Conservation (phyloP, 2,113 vertebrate species). For the Podarcis raffonei region DNA sequence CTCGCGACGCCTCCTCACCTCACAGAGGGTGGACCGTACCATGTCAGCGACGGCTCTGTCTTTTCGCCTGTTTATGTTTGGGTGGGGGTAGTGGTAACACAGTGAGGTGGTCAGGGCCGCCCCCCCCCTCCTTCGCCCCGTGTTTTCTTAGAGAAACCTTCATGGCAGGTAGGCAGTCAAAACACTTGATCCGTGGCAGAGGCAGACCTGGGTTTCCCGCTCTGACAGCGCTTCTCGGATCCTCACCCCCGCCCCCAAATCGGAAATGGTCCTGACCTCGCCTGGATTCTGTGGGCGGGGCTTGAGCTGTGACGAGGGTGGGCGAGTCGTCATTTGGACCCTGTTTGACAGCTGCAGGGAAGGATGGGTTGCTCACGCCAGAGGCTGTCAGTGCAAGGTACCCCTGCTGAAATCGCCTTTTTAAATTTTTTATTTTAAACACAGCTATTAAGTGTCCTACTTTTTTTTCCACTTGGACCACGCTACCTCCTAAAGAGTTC, state of each 20-base stretch:
- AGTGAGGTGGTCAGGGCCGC: accelerated
- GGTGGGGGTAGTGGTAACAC: too few relatives aligned
- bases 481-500: too few relatives aligned
- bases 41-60: not conserved
- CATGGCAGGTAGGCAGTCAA: not conserved
- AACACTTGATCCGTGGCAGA: not conserved
- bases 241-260: not conserved
- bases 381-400: too few relatives aligned
- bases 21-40: not conserved
- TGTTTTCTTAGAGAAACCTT: not conserved
- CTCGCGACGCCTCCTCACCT: not conserved
- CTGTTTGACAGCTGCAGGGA: not conserved
- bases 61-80: too few relatives aligned
- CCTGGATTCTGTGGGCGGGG: not conserved
- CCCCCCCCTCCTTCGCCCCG: too few relatives aligned
- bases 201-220: too few relatives aligned
- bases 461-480: not conserved
- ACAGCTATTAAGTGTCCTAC: not conserved
- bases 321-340: too few relatives aligned
- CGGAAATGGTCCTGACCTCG: not conserved
- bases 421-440: not conserved
- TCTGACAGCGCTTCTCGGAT: too few relatives aligned
- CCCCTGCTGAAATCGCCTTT: too few relatives aligned
- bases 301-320: not conserved
- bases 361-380: too few relatives aligned